Base-by-base conservation (phyloP, 2,113 vertebrate species). In the Edolisoma coerulescens region DNA sequence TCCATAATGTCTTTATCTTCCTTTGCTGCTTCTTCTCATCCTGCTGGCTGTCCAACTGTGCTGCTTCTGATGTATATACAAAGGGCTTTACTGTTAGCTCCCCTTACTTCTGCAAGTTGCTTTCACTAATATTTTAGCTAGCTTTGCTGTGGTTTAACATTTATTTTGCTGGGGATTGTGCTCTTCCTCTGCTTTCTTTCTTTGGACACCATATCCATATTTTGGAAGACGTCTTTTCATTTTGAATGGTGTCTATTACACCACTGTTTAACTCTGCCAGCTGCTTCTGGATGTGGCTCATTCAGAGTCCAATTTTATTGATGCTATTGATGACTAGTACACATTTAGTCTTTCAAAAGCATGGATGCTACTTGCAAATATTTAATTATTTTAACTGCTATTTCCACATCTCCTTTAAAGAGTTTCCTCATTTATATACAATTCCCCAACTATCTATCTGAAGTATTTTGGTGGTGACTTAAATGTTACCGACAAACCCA, bases 181-280 rank as follows among this genome's bases (percentile, higher is more conserved):
- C 19, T 92, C 42, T 77, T 90, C 67, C 54, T 95, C 84, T 94
- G 63, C 74, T 94, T 96, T 93, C 54, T 90, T 95, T 95, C 90
- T 95, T 79, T 42, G 67, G 45, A 92, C 67, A 59, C 42, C 17
- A 35, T 7, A 5, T 67, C 85, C 68, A 52, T 53, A 47, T 77
- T 93, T 92, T 89, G 57, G 63, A 90, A 88, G 18, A 88, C 19
- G 22, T 50, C 67, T 80, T 94, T 94, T 88, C 35, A 19, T 71
- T 85, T 53, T 45, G 54, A 76, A 59, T 74, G 33, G 18, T 57
- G 23, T 70, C 82, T 84, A 1, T 86, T 76, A 67, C 49, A n/a
- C 19, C 11, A 2, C 32, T 42, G 44, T 79, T 76, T 41, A 67
- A 52, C 37, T 82, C 41, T 32, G 37, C n/a, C 61, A 52, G 47